These are phyloP conservation scores for Nudaria mundana DNA, from an alignment of 2,888 invertebrate genomes.

Conservation along the genomic window DNA sequence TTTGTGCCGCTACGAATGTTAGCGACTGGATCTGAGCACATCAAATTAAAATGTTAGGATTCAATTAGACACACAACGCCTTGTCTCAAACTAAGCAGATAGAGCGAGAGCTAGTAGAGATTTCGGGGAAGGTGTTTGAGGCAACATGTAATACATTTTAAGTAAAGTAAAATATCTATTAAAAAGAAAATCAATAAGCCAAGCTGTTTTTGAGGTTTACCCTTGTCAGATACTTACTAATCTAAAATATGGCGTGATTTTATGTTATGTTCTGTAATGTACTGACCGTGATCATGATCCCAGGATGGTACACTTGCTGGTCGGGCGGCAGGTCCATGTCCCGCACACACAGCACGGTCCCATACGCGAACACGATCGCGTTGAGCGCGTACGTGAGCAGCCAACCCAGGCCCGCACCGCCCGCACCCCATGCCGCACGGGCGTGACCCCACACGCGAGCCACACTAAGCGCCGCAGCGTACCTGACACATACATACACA, in stretches of 20 bases:
- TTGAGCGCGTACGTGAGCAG: constrained; percentile 87
- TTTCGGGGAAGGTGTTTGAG: too few relatives aligned
- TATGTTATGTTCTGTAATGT: neutral
- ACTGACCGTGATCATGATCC: constrained; percentile 85
- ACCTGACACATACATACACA: too few relatives aligned
- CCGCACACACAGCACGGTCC: constrained; percentile 84
- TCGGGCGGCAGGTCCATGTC: constrained; percentile 80
- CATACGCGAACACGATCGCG: constrained; percentile 89
- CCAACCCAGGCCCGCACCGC: constrained; percentile 87
- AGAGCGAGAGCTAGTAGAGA: too few relatives aligned
- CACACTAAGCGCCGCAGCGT: constrained; percentile 68
- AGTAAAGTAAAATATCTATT: too few relatives aligned
- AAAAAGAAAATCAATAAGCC: too few relatives aligned
- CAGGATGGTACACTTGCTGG: constrained; percentile 83
- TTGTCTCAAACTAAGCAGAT: too few relatives aligned
- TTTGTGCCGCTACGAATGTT: constrained; percentile 88
- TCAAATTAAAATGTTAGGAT: neutral
- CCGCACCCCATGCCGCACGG: constrained; percentile 84
- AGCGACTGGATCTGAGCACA: constrained; percentile 84
- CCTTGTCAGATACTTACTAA: too few relatives aligned
- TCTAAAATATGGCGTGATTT: too few relatives aligned
- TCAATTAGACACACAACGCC: too few relatives aligned
- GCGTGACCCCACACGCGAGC: constrained; percentile 80
- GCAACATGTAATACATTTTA: too few relatives aligned
- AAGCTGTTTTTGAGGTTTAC: too few relatives aligned